phyloP scores from a whole-genome alignment of 2,888 invertebrate species.

The Mamestra brassicae region DNA sequence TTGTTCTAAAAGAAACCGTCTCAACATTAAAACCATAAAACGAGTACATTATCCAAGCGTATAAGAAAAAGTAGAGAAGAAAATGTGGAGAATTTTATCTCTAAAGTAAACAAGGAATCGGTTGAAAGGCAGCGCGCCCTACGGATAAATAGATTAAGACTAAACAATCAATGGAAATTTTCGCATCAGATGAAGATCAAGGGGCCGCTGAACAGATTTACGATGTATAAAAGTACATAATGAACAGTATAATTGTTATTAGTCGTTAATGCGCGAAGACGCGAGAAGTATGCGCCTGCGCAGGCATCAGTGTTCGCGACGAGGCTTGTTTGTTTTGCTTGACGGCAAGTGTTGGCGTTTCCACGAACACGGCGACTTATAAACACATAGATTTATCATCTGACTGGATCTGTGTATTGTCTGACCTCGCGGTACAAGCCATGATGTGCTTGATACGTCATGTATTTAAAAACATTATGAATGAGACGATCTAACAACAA shows the following conservation, averaged over 20 bases:
- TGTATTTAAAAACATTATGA: conserved; percentile 37
- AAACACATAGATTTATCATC: conserved; percentile 64
- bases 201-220: conserved; percentile 59
- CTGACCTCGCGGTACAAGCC: conserved; percentile 47
- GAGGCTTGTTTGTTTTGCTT: conserved; percentile 62
- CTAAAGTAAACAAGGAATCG: conserved; percentile 40
- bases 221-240: conserved; percentile 63
- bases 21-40: conserved; percentile 15
- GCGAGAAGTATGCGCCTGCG: conserved; percentile 56
- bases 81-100: conserved; percentile 35
- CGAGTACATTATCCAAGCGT: conserved; percentile 27
- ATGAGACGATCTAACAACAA: conserved; percentile 27
- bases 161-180: conserved; percentile 48
- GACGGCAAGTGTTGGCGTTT: conserved; percentile 62
- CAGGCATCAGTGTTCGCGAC: conserved; percentile 31
- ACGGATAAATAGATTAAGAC: conserved; percentile 42
- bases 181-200: conserved; percentile 51
- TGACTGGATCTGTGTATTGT: conserved; percentile 51
- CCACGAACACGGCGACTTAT: conserved; percentile 61
- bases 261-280: conserved; percentile 63
- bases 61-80: conserved; percentile 16
- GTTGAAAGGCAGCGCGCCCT: conserved; percentile 52
- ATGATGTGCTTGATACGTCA: conserved; percentile 31
- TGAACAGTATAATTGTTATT: conserved; percentile 66
- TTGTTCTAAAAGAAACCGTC: conserved; percentile 17